Base-by-base conservation (phyloP, 2,888 invertebrate genomes). In the Tenthredo notha region DNA sequence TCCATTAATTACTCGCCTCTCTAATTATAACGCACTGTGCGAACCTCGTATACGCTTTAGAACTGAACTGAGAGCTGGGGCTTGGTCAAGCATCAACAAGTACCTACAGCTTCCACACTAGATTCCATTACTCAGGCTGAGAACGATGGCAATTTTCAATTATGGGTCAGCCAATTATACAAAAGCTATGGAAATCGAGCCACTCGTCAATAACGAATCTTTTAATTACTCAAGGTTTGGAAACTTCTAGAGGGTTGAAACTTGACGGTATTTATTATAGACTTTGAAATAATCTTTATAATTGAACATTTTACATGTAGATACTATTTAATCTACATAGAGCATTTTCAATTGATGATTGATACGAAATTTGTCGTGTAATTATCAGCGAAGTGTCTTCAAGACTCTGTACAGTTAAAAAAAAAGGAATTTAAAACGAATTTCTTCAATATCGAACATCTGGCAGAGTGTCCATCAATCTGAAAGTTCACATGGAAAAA, bases 1-100 rank as follows among this genome's bases (percentile, higher is more conserved):
- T 43, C 21, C 40, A 21, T 74, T 74, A 74, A 70, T 70, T 74
- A 74, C 72, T 43, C 43, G 12, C 43, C 21, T 74, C 40, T 74
- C 72, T n/a, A 74, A 25, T 37, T 74, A 54, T 7, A 74, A 74
- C 43, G 40, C 43, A 43, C 40, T 74, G 40, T 7, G 21, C 40
- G 43, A 74, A 43, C 43, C 21, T 74, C 21, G 72, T 43, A 29
- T 33, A 18, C 67, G 40, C n/a, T n/a, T n/a, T 12, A 43, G n/a
- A 74, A 74, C 40, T 74, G n/a, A 43, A 12, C 40, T 1, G 43
- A 74, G 21, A 12, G 72, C 40, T 37, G 37, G 37, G 37, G 15
- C n/a, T 18, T 18, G 70, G 15, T 70, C 70, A 18, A 70, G 18
- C 18, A 37, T 70, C 72, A 74, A 40, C 72, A 43, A 74, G 40